A percentile compares a stretch with the other conserved stretches of the same genome.
These are phyloP conservation scores for Orchesella flavescens DNA, from an alignment of 2,888 invertebrate genomes.

Conservation along the genomic window DNA sequence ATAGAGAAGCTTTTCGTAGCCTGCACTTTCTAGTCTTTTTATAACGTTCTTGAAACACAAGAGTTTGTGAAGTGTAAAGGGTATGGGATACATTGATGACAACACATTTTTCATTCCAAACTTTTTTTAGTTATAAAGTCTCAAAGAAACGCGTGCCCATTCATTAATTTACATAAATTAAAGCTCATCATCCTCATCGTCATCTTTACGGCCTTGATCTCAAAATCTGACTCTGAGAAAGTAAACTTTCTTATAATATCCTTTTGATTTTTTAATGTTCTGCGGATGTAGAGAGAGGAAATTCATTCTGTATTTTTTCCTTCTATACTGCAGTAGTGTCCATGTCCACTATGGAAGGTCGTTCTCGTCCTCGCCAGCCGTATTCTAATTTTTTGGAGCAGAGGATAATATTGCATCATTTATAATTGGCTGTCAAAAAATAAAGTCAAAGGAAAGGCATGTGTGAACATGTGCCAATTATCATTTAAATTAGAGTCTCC, in stretches of 20 bases:
- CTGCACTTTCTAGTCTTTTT: background rate
- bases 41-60: background rate
- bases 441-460: conserved; percentile 14
- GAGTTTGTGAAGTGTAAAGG: background rate
- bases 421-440: conserved; percentile 54
- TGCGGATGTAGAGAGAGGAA: background rate
- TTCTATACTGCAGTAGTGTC: background rate
- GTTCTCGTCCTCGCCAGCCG: background rate
- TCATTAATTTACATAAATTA: conserved; percentile 47
- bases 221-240: background rate
- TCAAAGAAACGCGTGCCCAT: conserved; percentile 7
- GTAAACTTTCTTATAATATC: background rate
- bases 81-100: background rate
- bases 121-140: no score
- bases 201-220: conserved; percentile 27
- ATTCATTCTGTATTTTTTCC: background rate
- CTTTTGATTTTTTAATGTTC: background rate
- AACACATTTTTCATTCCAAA: no score
- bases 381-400: background rate
- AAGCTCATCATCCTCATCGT: background rate
- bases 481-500: conserved; percentile 52
- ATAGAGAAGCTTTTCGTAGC: background rate
- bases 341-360: no score
- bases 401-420: conserved; percentile 34
- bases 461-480: conserved; percentile 47